These are phyloP conservation scores for Bubo blakistoni DNA, from an alignment of 2,113 vertebrate species.

Conservation along the genomic window DNA sequence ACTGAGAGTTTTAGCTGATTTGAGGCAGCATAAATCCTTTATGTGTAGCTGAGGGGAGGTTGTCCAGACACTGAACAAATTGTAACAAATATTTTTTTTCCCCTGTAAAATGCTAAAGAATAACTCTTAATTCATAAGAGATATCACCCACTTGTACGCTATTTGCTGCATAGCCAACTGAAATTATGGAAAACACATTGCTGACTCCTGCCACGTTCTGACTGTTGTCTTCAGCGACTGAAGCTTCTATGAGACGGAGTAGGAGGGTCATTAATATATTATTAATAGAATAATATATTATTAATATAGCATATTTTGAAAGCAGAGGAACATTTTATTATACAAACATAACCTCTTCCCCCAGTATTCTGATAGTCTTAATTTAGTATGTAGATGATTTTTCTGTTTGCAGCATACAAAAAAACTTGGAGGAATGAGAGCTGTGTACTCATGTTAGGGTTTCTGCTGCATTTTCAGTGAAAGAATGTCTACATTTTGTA, in stretches of 20 bases:
- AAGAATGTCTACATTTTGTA: not conserved
- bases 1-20: not conserved
- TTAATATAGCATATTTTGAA: not conserved
- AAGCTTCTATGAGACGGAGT: not conserved
- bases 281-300: not conserved
- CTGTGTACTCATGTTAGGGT: rapidly evolving
- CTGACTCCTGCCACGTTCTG: not conserved
- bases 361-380: not conserved
- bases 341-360: not conserved
- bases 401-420: not conserved
- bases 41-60: not conserved
- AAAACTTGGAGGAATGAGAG: not conserved
- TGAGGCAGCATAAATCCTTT: not conserved
- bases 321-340: not conserved
- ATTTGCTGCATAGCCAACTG: not conserved
- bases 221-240: not conserved
- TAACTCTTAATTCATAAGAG: not conserved
- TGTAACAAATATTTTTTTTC: not conserved
- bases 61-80: not conserved
- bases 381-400: not conserved
- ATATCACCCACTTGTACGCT: not conserved
- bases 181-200: not conserved
- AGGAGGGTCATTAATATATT: not conserved
- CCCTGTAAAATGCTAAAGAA: not conserved
- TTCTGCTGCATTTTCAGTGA: rapidly evolving